A percentile compares a stretch with the other conserved stretches of the same genome.
These are phyloP conservation scores for Embiotoca jacksoni DNA, from an alignment of 2,113 vertebrate genomes.

Conservation along the genomic window DNA sequence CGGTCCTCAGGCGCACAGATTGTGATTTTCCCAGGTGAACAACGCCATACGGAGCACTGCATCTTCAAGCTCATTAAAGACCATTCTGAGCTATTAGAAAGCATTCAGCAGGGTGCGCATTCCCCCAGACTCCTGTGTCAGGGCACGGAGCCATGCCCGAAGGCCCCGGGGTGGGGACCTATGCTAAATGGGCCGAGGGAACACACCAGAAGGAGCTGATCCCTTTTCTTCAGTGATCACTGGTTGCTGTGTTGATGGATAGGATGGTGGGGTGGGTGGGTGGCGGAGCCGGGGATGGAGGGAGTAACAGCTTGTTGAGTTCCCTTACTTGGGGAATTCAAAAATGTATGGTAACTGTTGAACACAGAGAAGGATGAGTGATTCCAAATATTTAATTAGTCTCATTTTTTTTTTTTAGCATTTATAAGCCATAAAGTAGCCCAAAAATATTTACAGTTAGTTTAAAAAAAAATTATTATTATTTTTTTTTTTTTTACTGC, in stretches of 20 bases:
- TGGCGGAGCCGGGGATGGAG: neutral
- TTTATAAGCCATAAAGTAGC: neutral
- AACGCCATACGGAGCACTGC: constrained; percentile 66
- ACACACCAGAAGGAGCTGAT: constrained; percentile 80
- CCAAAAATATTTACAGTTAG: neutral
- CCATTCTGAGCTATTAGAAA: constrained; percentile 73
- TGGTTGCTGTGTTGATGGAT: constrained; percentile 68
- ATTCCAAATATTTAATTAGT: neutral
- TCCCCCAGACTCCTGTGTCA: constrained; percentile 74
- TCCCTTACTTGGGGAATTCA: constrained; percentile 70
- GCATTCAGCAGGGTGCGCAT: constrained; percentile 74
- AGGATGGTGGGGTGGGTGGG: constrained; percentile 19
- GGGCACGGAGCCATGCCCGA: constrained; percentile 79
- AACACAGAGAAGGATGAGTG: constrained; percentile 30
- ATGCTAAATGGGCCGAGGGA: constrained; percentile 78
- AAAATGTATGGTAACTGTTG: constrained; percentile 59
- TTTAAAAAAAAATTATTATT: neutral
- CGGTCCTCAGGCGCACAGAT: constrained; percentile 71
- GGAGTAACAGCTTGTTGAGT: constrained; percentile 78
- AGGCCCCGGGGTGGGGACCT: constrained; percentile 80
- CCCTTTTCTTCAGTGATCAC: constrained; percentile 68
- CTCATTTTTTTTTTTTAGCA: neutral
- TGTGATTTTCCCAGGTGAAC: constrained; percentile 85
- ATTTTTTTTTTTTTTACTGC: too few relatives aligned
- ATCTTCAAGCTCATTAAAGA: constrained; percentile 74